Conservation (phyloP, 2,113 vertebrate species). For the Hemichromis elongatus region DNA sequence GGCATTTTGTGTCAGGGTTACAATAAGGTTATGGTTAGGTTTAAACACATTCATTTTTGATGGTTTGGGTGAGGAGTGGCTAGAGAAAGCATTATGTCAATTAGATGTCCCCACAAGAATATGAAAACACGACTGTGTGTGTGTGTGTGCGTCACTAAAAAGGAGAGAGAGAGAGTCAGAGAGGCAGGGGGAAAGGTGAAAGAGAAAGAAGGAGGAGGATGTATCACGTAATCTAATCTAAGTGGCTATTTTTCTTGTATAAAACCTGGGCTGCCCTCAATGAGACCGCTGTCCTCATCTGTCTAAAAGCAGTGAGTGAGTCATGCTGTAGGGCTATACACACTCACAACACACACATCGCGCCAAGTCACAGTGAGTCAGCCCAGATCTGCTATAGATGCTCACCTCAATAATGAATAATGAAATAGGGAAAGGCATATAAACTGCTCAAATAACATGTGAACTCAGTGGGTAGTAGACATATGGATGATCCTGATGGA, state of each 20-base stretch:
- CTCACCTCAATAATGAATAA: conserved; percentile 67
- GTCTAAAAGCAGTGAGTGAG: conserved; percentile 70
- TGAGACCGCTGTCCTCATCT: conserved; percentile 65
- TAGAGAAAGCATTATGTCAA: no score
- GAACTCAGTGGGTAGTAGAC: conserved; percentile 26
- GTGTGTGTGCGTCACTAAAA: neutral
- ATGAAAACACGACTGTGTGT: no score
- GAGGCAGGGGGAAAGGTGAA: neutral
- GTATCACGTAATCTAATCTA: conserved; percentile 65
- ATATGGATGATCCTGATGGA: conserved; percentile 37
- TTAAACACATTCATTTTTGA: neutral
- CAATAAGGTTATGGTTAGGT: fast-evolving
- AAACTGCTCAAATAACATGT: conserved; percentile 58
- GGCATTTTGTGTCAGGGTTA: neutral
- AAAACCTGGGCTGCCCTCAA: conserved; percentile 64
- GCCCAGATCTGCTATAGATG: conserved; percentile 54
- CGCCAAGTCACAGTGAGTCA: conserved; percentile 62
- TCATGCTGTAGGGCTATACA: conserved; percentile 40
- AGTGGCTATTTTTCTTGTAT: conserved; percentile 69
- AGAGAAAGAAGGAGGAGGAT: neutral
- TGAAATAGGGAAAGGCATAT: conserved; percentile 48
- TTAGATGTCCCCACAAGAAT: no score
- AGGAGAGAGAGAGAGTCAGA: neutral
- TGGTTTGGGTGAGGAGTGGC: no score
- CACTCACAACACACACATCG: neutral